A percentile compares a stretch with the other conserved stretches of the same genome.
phyloP scores from a whole-genome alignment of 2,888 invertebrate species.

The Idaea straminata region DNA sequence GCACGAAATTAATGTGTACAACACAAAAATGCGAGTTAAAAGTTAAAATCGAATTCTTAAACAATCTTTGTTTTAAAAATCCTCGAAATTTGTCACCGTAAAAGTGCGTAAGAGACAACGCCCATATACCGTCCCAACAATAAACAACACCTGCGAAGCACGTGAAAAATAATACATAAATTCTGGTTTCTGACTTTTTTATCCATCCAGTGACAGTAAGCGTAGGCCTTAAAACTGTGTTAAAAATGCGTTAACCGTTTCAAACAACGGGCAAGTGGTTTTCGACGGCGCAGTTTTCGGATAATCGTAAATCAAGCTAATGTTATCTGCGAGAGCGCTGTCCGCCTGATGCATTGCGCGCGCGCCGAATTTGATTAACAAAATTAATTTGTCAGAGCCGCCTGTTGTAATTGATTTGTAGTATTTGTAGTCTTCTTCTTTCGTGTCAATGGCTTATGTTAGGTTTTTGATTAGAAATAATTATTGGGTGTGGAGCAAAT shows the following conservation, averaged over 20 bases:
- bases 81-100: conserved; percentile 42
- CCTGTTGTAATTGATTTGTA: conserved; percentile 56
- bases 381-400: conserved; percentile 74
- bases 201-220: background rate
- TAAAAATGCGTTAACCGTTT: conserved; percentile 46
- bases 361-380: conserved; percentile 67
- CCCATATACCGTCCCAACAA: background rate
- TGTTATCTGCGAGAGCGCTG: conserved; percentile 68
- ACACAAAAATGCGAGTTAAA: background rate
- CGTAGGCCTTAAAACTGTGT: conserved; percentile 26
- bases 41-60: background rate
- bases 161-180: background rate
- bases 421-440: conserved; percentile 23
- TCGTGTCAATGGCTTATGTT: no score
- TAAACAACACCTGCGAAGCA: background rate
- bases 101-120: conserved; percentile 27
- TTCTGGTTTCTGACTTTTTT: no score
- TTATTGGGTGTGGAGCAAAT: no score
- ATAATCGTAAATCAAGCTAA: conserved; percentile 36
- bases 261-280: conserved; percentile 38
- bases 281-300: conserved; percentile 47
- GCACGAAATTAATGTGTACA: background rate
- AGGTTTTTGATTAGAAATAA: no score
- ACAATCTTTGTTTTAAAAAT: conserved; percentile 28
- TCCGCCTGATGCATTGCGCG: conserved; percentile 70